Percentiles rank a stretch among this genome's conserved stretches.
phyloP scores from a whole-genome alignment of 2,888 invertebrate genomes.

The Cancer borealis region DNA sequence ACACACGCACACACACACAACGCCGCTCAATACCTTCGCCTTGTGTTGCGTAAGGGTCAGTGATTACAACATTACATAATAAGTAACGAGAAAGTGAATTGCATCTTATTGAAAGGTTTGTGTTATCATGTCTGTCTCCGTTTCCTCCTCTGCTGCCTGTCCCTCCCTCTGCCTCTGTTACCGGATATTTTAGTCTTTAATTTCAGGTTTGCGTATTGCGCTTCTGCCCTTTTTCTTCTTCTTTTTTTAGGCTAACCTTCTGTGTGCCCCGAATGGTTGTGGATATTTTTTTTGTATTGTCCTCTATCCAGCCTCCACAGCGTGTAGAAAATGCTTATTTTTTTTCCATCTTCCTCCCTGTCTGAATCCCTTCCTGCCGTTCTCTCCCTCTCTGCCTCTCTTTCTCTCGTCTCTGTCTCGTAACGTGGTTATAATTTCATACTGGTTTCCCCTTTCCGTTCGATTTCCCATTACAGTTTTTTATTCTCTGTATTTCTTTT shows the following conservation, averaged over 20 bases:
- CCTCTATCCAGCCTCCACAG: background rate
- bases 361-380: background rate
- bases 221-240: background rate
- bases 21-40: background rate
- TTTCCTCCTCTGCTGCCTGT: background rate
- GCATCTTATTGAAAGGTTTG: background rate
- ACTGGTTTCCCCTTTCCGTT: constrained; percentile 4
- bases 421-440: constrained; percentile 32
- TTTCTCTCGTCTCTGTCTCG: constrained; percentile 23
- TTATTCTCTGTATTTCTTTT: background rate
- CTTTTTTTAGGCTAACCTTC: background rate
- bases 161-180: background rate
- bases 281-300: background rate
- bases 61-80: background rate
- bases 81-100: background rate
- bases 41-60: background rate
- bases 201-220: background rate
- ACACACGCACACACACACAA: background rate
- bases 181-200: background rate
- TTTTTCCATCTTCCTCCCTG: background rate
- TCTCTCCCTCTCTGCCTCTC: background rate
- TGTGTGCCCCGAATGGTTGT: background rate
- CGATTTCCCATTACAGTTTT: constrained; percentile 24
- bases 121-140: background rate
- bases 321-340: background rate